These are phyloP conservation scores for Drosophila subobscura DNA, from an alignment of 1,140 invertebrate genomes.

Conservation along the genomic window DNA sequence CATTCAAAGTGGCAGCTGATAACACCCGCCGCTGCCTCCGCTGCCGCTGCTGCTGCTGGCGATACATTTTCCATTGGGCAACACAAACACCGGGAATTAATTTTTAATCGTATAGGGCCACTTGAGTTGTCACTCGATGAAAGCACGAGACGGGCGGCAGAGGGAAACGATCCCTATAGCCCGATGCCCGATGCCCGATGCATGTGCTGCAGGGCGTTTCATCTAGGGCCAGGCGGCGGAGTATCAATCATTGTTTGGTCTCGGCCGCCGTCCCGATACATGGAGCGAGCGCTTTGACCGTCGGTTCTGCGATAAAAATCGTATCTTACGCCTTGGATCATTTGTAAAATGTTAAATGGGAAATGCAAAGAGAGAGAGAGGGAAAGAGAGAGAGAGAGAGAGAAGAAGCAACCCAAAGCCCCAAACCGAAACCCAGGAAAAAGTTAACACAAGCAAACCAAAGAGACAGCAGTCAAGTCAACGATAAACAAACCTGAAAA, in stretches of 20 bases:
- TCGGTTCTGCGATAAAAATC: constrained; percentile 62
- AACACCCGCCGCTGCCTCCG: constrained; percentile 35
- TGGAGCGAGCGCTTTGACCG: constrained; percentile 34
- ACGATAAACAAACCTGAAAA: constrained; percentile 74
- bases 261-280: constrained; percentile 11
- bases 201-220: constrained; percentile 5
- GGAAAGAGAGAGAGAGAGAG: not conserved
- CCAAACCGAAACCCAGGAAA: constrained; percentile 26
- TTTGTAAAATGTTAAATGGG: constrained; percentile 70
- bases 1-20: constrained; percentile 69
- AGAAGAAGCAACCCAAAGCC: not conserved
- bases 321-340: constrained; percentile 74
- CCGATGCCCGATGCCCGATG: not conserved
- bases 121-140: constrained; percentile 72
- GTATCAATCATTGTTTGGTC: constrained; percentile 56
- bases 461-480: constrained; percentile 35
- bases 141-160: constrained; percentile 13
- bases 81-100: constrained; percentile 70
- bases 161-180: not conserved
- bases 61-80: constrained; percentile 32
- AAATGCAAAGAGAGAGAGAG: constrained; percentile 20
- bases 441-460: constrained; percentile 54
- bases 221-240: constrained; percentile 25
- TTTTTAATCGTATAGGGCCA: constrained; percentile 78
- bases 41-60: constrained; percentile 10